A percentile compares a stretch with the other conserved stretches of the same genome.
Evolutionary conservation across 2,113 vertebrate genomes (phyloP).

Genomic region (Passer domesticus): DNA sequence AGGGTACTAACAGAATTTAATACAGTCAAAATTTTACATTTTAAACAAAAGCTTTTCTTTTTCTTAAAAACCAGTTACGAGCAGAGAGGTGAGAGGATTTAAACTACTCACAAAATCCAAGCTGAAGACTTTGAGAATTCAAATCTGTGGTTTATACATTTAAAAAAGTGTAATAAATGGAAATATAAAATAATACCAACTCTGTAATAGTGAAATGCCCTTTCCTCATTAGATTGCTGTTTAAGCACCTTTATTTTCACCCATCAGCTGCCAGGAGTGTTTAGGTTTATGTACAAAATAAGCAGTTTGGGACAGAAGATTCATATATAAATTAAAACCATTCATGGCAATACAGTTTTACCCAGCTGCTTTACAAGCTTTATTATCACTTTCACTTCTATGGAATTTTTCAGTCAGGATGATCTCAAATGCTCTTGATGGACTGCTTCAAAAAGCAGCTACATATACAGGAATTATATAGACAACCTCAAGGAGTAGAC

Average conservation of each 20-base stretch:
- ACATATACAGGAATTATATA: slow-evolving; percentile 15
- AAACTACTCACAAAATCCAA: slow-evolving; percentile 64
- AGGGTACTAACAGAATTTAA: slow-evolving; percentile 68
- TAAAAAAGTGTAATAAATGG: slow-evolving; percentile 64
- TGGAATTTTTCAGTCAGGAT: neutral
- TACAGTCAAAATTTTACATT: slow-evolving; percentile 71
- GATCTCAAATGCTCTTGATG: slow-evolving; percentile 38
- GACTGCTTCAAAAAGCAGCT: slow-evolving; percentile 41
- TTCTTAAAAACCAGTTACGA: slow-evolving; percentile 60
- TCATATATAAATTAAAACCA: slow-evolving; percentile 42
- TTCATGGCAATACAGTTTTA: slow-evolving; percentile 39
- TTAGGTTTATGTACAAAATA: slow-evolving; percentile 49
- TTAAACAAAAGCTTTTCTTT: slow-evolving; percentile 68
- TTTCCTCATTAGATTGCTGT: slow-evolving; percentile 57
- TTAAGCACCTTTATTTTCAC: slow-evolving; percentile 66
- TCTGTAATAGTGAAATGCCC: slow-evolving; percentile 63
- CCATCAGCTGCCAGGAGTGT: slow-evolving; percentile 50
- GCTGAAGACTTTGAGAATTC: slow-evolving; percentile 57
- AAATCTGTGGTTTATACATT: slow-evolving; percentile 63
- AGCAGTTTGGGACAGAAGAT: slow-evolving; percentile 38
- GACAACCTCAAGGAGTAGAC: slow-evolving; percentile 2
- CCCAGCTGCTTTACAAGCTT: neutral
- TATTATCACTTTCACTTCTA: neutral
- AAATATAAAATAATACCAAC: slow-evolving; percentile 67
- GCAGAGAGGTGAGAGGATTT: slow-evolving; percentile 64